Base-by-base conservation (phyloP, 2,888 invertebrate species). In the Conops quadrifasciatus region DNA sequence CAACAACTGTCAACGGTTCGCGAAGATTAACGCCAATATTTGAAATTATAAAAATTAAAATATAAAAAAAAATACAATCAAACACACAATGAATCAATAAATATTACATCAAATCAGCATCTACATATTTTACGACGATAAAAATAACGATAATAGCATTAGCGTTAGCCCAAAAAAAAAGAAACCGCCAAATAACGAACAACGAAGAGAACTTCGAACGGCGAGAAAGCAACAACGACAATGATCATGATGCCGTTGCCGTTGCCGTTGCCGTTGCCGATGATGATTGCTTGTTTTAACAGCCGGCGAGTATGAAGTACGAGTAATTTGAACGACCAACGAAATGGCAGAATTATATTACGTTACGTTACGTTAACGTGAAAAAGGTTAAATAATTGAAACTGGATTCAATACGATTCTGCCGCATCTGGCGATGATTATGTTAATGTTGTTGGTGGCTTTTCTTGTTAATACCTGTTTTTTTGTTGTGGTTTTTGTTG, bases 311-410 rank as follows among this genome's bases (percentile, higher is more conserved):
- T 26, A 26, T 26, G 24, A 9, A 58, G 24, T 58, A 5, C 2
- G n/a, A n/a, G n/a, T 30, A 63, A 45, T 63, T 45, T 24, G 45
- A 43, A 19, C 45, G 47, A 47, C 30, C 21, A 58, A 58, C 43
- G 26, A 73, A 73, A 73, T 70, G 71, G 71, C 70, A 73, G n/a
- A 7, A 36, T 36, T 36, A 9, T 36, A 7, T 36, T 36, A 36
- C 36, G 36, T 36, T 36, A 36, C 36, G 36, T 36, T 36, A 36
- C 59, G 11, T 26, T 5, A 24, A 53, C 65, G 64, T 64, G 67
- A 66, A 73, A 73, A 71, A 71, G 73, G 73, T 73, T 64, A 70
- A 71, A n/a, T n/a, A 73, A 58, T 26, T 9, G 9, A 36, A 36
- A 36, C 36, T 36, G 36, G 36, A 36, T 36, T 36, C 36, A 36